Conservation (phyloP, 2,797 vertebrate genomes). For the Glossophaga mutica region DNA sequence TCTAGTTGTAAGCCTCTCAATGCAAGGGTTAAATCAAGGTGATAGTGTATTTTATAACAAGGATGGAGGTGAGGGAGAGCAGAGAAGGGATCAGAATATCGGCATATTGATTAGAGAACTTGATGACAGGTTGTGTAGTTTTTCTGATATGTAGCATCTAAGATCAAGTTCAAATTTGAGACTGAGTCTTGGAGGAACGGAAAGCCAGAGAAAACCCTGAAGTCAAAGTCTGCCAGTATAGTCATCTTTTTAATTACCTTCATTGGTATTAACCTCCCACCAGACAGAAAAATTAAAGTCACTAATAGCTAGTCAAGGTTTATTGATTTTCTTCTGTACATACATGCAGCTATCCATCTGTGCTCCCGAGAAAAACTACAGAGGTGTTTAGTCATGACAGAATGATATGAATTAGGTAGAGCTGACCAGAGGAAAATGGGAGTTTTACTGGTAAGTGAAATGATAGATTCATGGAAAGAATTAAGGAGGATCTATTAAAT, state of each 20-base stretch:
- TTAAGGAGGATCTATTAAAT: neutral
- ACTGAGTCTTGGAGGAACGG: neutral
- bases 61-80: neutral
- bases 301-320: neutral
- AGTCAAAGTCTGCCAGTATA: neutral
- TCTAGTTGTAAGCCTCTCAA: neutral
- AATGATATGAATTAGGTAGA: neutral
- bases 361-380: neutral
- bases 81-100: neutral
- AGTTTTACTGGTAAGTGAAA: neutral
- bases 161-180: neutral
- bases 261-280: neutral
- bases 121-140: neutral
- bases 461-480: neutral
- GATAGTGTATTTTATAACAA: neutral
- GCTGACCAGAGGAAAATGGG: neutral
- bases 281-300: neutral
- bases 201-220: slow-evolving; percentile 1
- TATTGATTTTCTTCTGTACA: neutral
- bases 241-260: neutral
- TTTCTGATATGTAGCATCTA: neutral
- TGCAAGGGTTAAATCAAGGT: neutral
- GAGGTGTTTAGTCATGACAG: neutral
- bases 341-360: neutral
- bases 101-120: neutral